Evolutionary conservation across 2,113 vertebrate species (phyloP).

Genomic region (Catharus bicknelli): DNA sequence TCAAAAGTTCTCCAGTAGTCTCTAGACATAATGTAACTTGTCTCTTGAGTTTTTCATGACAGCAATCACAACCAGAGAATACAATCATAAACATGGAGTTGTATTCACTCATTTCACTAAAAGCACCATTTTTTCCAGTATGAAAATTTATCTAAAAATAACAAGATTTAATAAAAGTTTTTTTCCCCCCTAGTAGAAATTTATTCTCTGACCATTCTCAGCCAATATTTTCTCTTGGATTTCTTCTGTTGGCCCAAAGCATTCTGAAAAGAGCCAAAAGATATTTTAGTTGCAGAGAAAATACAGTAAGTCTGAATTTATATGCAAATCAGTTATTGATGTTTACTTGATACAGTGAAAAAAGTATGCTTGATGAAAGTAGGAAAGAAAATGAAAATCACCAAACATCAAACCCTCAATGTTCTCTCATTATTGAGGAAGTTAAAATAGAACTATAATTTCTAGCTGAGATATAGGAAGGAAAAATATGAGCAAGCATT

Average conservation of each 20-base stretch:
- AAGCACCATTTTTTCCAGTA: neutral
- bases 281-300: neutral
- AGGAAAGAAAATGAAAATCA: neutral
- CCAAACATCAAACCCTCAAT: neutral
- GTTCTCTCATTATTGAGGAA: neutral
- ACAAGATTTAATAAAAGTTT: neutral
- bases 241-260: neutral
- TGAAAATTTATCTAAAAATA: neutral
- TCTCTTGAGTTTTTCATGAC: neutral
- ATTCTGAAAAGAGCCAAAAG: neutral
- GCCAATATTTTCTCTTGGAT: neutral
- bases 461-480: neutral
- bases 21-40: neutral
- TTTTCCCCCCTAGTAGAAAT: neutral
- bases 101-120: neutral
- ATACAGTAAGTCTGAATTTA: neutral
- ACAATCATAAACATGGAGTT: neutral
- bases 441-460: neutral
- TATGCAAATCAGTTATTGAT: neutral
- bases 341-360: neutral
- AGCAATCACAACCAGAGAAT: neutral
- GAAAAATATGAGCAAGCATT: neutral
- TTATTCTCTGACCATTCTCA: neutral
- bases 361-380: neutral
- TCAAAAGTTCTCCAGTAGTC: neutral